Percentiles rank a stretch among this genome's conserved stretches.
Conservation (phyloP, 2,888 invertebrate species). For the Ctena decussata region DNA sequence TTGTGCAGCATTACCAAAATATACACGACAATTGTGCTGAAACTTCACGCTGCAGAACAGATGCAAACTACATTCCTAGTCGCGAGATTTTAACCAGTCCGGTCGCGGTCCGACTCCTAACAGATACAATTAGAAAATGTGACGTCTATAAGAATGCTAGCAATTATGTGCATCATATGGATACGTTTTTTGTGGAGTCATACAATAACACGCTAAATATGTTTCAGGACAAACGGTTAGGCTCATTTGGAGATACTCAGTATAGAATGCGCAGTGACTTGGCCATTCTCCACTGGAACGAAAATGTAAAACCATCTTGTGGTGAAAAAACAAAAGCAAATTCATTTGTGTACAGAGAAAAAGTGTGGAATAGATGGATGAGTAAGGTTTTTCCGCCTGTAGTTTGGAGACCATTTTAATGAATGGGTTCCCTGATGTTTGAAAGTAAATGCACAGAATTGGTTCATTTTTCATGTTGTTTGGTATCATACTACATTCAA, state of each 20-base stretch:
- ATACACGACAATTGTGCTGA: slow-evolving; percentile 8
- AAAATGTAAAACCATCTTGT: slow-evolving; percentile 24
- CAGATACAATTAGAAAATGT: not conserved
- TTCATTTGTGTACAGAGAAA: not conserved
- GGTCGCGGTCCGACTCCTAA: not conserved
- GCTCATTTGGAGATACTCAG: slow-evolving; percentile 15
- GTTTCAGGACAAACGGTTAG: slow-evolving; percentile 34
- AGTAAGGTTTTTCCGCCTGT: not conserved
- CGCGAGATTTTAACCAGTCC: slow-evolving; percentile 5
- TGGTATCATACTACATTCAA: no score
- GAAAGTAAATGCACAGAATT: no score
- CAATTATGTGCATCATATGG: slow-evolving; percentile 1
- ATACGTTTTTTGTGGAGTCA: slow-evolving; percentile 39
- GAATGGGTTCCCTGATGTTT: no score
- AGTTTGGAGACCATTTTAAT: not conserved
- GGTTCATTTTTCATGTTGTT: no score
- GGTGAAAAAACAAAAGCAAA: not conserved
- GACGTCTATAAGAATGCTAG: not conserved
- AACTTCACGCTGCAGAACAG: slow-evolving; percentile 25
- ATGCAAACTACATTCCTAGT: slow-evolving; percentile 35
- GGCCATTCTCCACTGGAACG: slow-evolving; percentile 36
- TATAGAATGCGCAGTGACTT: slow-evolving; percentile 27
- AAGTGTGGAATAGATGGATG: not conserved
- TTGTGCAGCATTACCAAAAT: slow-evolving; percentile 11
- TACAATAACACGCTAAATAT: slow-evolving; percentile 47